Evolutionary conservation across 1,140 invertebrate species (phyloP).

Genomic region (Orchesella cincta): DNA sequence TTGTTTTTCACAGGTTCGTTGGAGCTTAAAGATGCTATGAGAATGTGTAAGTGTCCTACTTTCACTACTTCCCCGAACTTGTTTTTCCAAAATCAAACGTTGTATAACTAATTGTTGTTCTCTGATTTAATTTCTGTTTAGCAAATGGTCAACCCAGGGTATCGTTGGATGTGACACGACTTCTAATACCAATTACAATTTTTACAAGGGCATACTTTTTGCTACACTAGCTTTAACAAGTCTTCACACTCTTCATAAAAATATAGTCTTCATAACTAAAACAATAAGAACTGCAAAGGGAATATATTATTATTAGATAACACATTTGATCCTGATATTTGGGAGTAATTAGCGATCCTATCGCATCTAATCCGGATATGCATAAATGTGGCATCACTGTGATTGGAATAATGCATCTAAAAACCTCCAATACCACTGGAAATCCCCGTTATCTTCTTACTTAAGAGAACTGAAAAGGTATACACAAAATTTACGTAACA

Average conservation of each 20-base stretch:
- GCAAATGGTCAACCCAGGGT: not conserved
- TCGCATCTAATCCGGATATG: not conserved
- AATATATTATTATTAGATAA: too few relatives aligned
- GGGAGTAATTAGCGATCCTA: not conserved
- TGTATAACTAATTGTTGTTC: not conserved
- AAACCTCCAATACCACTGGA: not conserved
- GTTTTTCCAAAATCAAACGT: not conserved
- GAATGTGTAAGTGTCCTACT: slow-evolving; percentile 18
- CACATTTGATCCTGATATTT: not conserved
- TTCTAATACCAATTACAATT: not conserved
- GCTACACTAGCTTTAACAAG: not conserved
- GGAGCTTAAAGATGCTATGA: slow-evolving; percentile 3
- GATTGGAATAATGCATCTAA: not conserved
- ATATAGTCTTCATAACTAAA: not conserved
- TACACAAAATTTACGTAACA: not conserved
- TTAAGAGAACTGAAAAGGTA: not conserved
- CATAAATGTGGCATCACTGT: not conserved
- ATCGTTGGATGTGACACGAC: not conserved
- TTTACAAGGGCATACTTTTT: not conserved
- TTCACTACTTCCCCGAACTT: not conserved
- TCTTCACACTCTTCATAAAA: not conserved
- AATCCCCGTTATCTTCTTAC: not conserved
- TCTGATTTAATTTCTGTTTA: not conserved
- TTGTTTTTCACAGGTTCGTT: not conserved
- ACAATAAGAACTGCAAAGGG: not conserved